These are phyloP conservation scores for Vandiemenella viatica DNA, from an alignment of 2,888 invertebrate genomes.

Conservation along the genomic window DNA sequence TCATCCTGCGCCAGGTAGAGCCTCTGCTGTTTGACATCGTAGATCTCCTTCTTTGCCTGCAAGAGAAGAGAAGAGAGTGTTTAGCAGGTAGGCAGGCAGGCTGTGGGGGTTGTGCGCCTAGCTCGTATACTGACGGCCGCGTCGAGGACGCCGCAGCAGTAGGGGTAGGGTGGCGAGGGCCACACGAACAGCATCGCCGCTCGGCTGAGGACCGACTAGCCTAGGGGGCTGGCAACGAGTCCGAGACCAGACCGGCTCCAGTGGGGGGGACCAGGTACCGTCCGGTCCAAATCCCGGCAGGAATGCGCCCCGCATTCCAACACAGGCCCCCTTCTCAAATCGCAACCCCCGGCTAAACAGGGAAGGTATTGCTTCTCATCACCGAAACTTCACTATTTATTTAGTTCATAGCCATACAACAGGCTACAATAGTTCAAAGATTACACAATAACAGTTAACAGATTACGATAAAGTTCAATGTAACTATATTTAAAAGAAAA, in stretches of 20 bases:
- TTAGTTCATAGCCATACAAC: too few species aligned
- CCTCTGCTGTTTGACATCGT: conserved; percentile 88
- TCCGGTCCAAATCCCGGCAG: neutral
- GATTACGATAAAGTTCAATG: too few species aligned
- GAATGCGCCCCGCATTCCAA: neutral
- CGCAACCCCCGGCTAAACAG: neutral
- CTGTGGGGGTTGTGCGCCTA: neutral
- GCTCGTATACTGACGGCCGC: neutral
- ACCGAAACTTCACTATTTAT: too few species aligned
- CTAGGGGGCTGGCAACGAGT: neutral
- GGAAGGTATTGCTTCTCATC: too few species aligned
- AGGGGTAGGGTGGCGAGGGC: neutral
- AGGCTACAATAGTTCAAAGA: too few species aligned
- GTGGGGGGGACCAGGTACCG: neutral
- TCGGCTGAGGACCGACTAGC: neutral
- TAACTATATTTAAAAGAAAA: too few species aligned
- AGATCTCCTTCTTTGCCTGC: conserved; percentile 92
- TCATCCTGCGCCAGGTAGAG: conserved; percentile 88
- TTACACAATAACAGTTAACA: too few species aligned
- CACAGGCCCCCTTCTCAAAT: neutral
- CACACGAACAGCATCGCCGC: neutral
- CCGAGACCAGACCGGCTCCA: too few species aligned
- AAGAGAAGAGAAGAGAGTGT: neutral
- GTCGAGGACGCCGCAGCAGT: neutral
- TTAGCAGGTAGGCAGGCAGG: neutral